These are phyloP conservation scores for Hydraecia micacea DNA, from an alignment of 2,888 invertebrate genomes.

Conservation along the genomic window DNA sequence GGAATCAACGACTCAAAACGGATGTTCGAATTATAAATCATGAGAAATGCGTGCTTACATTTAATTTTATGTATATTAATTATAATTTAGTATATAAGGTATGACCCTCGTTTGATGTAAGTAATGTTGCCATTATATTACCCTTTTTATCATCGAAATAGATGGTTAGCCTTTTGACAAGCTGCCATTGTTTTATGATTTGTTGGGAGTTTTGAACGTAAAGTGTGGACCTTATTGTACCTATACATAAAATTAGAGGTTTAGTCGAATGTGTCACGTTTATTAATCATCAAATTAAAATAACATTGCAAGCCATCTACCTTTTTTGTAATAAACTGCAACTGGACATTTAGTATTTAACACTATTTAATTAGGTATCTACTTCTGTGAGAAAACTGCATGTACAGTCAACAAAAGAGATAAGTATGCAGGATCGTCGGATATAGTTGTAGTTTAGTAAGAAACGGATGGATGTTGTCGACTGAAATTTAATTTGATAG, in stretches of 20 bases:
- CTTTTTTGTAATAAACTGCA: not conserved
- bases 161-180: constrained; percentile 33
- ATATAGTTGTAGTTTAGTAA: no score
- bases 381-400: not conserved
- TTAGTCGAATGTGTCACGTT: not conserved
- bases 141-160: constrained; percentile 12
- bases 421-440: no score
- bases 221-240: constrained; percentile 11
- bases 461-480: no score
- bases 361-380: not conserved
- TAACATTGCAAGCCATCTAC: not conserved
- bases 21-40: constrained; percentile 64
- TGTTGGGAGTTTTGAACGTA: not conserved
- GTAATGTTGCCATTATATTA: constrained; percentile 59
- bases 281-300: constrained; percentile 28
- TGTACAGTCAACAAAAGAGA: no score
- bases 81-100: constrained; percentile 57
- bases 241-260: not conserved
- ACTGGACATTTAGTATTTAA: not conserved
- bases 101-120: constrained; percentile 55
- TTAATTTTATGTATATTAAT: constrained; percentile 61
- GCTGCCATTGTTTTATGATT: constrained; percentile 36
- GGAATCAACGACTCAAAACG: constrained; percentile 65
- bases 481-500: no score
- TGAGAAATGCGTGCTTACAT: constrained; percentile 49